Conservation (phyloP, 1,140 invertebrate species). For the Galleria mellonella region DNA sequence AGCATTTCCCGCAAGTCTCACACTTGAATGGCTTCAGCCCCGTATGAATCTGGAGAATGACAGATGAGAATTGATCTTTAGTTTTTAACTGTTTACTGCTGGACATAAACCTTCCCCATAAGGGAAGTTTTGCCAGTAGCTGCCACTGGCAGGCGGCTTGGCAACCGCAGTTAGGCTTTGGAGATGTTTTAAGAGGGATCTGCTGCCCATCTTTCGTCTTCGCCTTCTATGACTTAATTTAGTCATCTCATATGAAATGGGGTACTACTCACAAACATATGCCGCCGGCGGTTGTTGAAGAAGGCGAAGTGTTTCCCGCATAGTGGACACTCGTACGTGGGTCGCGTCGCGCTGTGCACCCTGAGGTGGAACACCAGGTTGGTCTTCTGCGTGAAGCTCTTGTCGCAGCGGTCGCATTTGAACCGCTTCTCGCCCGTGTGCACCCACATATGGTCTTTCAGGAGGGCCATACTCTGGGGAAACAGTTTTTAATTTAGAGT, state of each 20-base stretch:
- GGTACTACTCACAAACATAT: constrained; percentile 54
- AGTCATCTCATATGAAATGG: not conserved
- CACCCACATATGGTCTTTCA: constrained; percentile 64
- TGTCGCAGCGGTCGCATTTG: constrained; percentile 50
- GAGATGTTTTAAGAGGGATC: no score
- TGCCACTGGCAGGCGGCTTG: no score
- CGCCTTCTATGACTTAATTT: not conserved
- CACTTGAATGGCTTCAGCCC: constrained; percentile 86
- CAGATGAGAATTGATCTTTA: no score
- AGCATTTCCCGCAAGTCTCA: constrained; percentile 87
- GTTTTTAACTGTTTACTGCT: no score
- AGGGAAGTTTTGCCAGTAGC: no score
- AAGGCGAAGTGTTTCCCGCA: constrained; percentile 59
- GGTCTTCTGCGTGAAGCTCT: constrained; percentile 59
- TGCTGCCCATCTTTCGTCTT: no score
- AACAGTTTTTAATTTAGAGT: no score
- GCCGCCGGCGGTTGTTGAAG: constrained; percentile 47
- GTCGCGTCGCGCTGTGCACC: constrained; percentile 38
- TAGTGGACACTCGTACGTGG: constrained; percentile 47
- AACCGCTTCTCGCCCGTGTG: constrained; percentile 57
- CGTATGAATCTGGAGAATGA: constrained; percentile 80
- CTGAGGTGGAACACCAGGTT: constrained; percentile 55
- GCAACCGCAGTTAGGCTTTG: no score
- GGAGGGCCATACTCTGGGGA: constrained; percentile 27
- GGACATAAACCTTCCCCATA: no score